Base-by-base conservation (phyloP, 2,888 invertebrate species). In the Melieria picta region DNA sequence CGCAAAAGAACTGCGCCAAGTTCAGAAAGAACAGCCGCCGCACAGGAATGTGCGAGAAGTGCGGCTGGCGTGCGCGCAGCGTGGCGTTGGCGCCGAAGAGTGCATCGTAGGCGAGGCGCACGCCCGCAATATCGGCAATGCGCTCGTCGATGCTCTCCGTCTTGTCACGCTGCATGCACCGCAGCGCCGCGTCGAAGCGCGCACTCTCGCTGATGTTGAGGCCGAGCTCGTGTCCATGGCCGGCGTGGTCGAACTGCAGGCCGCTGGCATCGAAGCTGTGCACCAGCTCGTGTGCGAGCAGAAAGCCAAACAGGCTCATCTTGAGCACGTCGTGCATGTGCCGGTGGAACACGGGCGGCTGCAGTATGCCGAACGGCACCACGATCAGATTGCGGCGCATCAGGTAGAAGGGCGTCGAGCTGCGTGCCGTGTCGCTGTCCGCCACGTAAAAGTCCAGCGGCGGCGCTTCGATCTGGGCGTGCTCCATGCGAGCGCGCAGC, bases 1-100 rank as follows among this genome's bases (percentile, higher is more conserved):
- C 82, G 56, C 85, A 85, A 58, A 85, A 85, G 64, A 84, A 82
- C 42, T 85, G 85, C 0, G 84, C 84, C 13, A 79, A 11, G 56
- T 77, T 82, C 0, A 84, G 75, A n/a, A 82, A 85, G 68, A 84
- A 85, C 0, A 81, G 65, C 6, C 79, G 75, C 13, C 76, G 74
- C 5, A 74, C 75, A 0, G 77, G 9, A 7, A 74, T 56, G 5
- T 13, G n/a, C 1, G 77, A 75, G 9, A 80, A 79, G 3, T 42
- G 58, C 0, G 76, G 77, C 30, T 74, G 75, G 1, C 1, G 16
- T 11, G 55, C 56, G 50, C 63, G 52, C 7, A 52, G 13, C 5
- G 47, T 13, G 1, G 61, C 52, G 6, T 46, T 47, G 7, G 42
- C 47, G 5, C 61, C 76, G 30, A 81, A 79, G 68, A 78, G 81